phyloP scores from a whole-genome alignment of 2,797 vertebrate genomes.

The Xyrichtys novacula region DNA sequence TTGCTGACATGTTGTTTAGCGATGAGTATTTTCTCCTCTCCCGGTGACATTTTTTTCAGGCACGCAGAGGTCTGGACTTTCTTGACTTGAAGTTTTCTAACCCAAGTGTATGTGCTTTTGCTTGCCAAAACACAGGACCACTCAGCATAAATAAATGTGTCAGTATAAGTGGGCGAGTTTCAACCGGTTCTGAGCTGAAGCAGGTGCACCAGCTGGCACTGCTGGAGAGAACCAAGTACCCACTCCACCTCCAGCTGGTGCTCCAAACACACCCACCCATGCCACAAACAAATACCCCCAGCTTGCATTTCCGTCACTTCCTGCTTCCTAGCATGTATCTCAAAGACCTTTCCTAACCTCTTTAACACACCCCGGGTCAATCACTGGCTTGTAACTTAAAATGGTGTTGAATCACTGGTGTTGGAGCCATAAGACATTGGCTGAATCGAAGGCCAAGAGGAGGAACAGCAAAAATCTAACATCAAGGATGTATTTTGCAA shows the following conservation, averaged over 20 bases:
- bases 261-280: slow-evolving; percentile 36
- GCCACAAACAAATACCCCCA: slow-evolving; percentile 39
- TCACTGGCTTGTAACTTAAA: slow-evolving; percentile 5
- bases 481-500: no score
- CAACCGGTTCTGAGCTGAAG: slow-evolving; percentile 37
- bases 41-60: slow-evolving; percentile 2
- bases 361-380: slow-evolving; percentile 2
- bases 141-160: slow-evolving; percentile 40
- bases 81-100: slow-evolving; percentile 2
- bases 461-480: not conserved
- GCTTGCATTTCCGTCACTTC: slow-evolving; percentile 36
- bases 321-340: slow-evolving; percentile 24
- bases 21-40: not conserved
- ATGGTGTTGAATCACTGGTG: not conserved
- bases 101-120: not conserved
- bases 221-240: slow-evolving; percentile 32
- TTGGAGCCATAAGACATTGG: not conserved
- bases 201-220: slow-evolving; percentile 62
- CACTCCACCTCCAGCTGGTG: slow-evolving; percentile 60
- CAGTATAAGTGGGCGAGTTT: slow-evolving; percentile 31
- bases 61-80: not conserved
- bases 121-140: slow-evolving; percentile 35
- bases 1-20: slow-evolving; percentile 2
- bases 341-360: slow-evolving; percentile 17
- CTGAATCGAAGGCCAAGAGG: not conserved